Evolutionary conservation across 2,888 invertebrate genomes (phyloP), one percentile per base, ranked within the genome.

Genomic region (Yponomeuta sedellus): DNA sequence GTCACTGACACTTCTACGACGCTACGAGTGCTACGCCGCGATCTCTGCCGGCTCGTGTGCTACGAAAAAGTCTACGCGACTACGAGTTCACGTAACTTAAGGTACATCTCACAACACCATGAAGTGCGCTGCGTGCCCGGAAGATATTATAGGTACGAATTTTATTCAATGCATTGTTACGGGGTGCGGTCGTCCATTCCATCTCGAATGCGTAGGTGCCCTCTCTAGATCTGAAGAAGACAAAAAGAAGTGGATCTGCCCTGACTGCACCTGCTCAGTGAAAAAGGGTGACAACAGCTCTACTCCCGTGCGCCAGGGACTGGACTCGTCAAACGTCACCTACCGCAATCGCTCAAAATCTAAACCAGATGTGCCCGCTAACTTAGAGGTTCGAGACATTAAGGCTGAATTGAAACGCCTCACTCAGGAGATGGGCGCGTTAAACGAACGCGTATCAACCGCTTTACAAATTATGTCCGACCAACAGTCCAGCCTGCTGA

Each of bases 191-290:
- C 44, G 44, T 10, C 44, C 44, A 12, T 58, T 22, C 58, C 58
- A 58, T n/a, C 22, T 58, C 12, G 58, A 58, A 58, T 58, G 58
- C 22, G 58, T 58, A 20, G 58, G 58, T n/a, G 19, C 19, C 1
- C 16, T 11, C 11, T n/a, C 20, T 8, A 16, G 11, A 59, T 11
- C 59, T 11, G 59, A 59, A 59, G 59, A 12, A 22, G 59, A 59
- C 11, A 59, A 59, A 59, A 20, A 11, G 25, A 59, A 20, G 11
- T 59, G 59, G 59, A 59, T 59, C n/a, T 59, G 59, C 59, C 59
- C 59, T 20, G 59, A 19, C 59, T 59, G 59, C 25, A 59, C 59
- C 20, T 59, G 59, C 59, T 16, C 59, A 19, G 59, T 19, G 2
- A 59, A 59, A 59, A 59, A 59, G 1, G 25, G 59, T 59, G 59